Conservation (phyloP, 2,797 vertebrate species). For the Rhabdomys pumilio region DNA sequence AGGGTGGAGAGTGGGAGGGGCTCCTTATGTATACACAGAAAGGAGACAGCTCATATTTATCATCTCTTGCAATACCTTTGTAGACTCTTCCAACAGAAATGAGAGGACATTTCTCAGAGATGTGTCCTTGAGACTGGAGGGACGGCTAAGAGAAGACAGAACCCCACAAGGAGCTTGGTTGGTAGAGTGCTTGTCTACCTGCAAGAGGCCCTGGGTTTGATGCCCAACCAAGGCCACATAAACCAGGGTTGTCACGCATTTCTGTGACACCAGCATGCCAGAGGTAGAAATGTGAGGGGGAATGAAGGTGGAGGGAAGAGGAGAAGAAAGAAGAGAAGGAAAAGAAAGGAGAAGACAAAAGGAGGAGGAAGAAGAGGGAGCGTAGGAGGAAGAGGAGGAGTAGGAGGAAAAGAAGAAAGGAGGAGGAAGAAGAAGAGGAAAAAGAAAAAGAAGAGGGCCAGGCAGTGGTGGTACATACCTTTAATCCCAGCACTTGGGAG, state of each 20-base stretch:
- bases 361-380: neutral
- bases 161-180: neutral
- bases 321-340: too few relatives aligned
- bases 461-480: too few relatives aligned
- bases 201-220: neutral
- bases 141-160: neutral
- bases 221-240: neutral
- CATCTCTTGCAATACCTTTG: neutral
- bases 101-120: slow-evolving; percentile 45
- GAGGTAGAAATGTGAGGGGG: neutral
- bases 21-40: neutral
- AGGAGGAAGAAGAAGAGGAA: neutral
- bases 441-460: too few relatives aligned
- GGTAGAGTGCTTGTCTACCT: neutral
- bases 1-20: neutral
- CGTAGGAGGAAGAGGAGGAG: neutral
- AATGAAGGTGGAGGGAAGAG: neutral
- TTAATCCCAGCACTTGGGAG: too few relatives aligned
- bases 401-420: neutral
- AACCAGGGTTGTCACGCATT: neutral
- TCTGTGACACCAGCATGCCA: neutral
- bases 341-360: too few relatives aligned
- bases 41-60: neutral
- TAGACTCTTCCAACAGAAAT: slow-evolving; percentile 38
- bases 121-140: neutral